These are phyloP conservation scores for Pseudomugil tenellus DNA, from an alignment of 2,797 vertebrate genomes.

Conservation along the genomic window DNA sequence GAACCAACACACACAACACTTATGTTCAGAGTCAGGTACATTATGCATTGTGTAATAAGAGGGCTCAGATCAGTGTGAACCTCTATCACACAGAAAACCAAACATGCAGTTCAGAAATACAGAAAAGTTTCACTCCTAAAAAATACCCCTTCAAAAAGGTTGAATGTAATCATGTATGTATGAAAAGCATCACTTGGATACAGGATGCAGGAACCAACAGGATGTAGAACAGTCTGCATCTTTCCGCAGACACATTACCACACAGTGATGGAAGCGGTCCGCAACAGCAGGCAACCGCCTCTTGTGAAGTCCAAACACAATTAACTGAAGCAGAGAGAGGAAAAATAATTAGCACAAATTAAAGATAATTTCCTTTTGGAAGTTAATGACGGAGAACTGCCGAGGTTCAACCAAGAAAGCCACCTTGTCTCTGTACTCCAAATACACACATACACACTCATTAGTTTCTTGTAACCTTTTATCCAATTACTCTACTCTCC, in stretches of 20 bases:
- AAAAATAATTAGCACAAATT: not conserved
- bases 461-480: constrained; percentile 36
- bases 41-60: not conserved
- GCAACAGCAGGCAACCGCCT: not conserved
- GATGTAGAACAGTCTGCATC: constrained; percentile 3
- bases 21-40: not conserved
- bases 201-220: constrained; percentile 11
- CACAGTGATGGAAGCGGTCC: constrained; percentile 11
- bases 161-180: constrained; percentile 3
- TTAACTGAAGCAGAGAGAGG: constrained; percentile 14
- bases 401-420: not conserved
- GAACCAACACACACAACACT: constrained; percentile 1
- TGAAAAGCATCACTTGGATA: not conserved
- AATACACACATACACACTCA: constrained; percentile 18
- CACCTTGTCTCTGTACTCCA: not conserved
- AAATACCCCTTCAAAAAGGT: not conserved
- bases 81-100: constrained; percentile 1
- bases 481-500: constrained; percentile 33
- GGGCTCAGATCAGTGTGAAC: not conserved
- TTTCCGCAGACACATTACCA: constrained; percentile 17
- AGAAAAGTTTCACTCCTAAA: not conserved
- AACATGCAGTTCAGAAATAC: not conserved
- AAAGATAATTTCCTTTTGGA: constrained; percentile 9
- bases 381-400: constrained; percentile 2
- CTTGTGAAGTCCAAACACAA: constrained; percentile 15